Base-by-base conservation (phyloP, 2,797 vertebrate species). In the Columba guinea region DNA sequence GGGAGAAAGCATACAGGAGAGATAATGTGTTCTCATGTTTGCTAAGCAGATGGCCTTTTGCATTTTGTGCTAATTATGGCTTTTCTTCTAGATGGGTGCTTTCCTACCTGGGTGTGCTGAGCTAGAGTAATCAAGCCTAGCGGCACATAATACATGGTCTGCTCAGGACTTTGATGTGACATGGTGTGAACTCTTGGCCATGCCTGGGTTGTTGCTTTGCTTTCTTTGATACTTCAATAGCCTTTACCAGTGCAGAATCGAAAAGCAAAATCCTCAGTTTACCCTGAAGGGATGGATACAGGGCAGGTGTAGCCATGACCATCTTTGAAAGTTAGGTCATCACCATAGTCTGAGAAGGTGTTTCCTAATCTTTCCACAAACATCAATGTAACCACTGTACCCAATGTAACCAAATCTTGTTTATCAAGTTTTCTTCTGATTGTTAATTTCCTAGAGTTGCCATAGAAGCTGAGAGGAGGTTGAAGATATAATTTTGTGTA, bases 291-390 rank as follows among this genome's bases (percentile, higher is more conserved):
- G 15, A 52, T 52, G 51, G 15, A 52, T 52, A 52, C 24, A 4
- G 4, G 32, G 8, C 19, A 70, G 4, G 17, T 21, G 9, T 21
- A 77, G 18, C 15, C 37, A 28, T 52, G 44, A 63, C 7, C 5
- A 41, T 28, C 35, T 52, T 80, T 0, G 1, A 87, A 76, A 71
- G 18, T 35, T 22, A 63, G 32, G 17, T 17, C 7, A 22, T 44
- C 2, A 2, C 10, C 27, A 15, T 1, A 32, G 28, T 26, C 37
- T 60, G 37, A 71, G 23, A 34, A 65, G 8, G 0, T 13, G 5
- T 35, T 73, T 71, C 39, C 35, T 83, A 23, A 51, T 27, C 7
- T 64, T 71, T 83, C 53, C 13, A 41, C 11, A 55, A 56, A 27
- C 7, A 7, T 37, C 34, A 24, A 4, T 12, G 4, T 13, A 70